Evolutionary conservation across 1,140 invertebrate genomes (phyloP), one percentile per base, ranked within the genome.

Genomic region (Choristoneura fumiferana): DNA sequence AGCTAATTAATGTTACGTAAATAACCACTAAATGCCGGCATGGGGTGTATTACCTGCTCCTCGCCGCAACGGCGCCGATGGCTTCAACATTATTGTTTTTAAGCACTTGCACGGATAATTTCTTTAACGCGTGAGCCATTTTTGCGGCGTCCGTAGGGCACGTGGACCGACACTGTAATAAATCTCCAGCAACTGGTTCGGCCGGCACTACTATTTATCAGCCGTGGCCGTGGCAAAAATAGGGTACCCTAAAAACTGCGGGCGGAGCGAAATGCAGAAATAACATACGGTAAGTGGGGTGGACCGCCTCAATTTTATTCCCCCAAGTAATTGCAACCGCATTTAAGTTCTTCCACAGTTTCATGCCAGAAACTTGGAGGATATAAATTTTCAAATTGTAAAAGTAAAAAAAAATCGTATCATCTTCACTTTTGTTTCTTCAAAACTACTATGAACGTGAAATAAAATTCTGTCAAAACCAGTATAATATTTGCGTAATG

Each of bases 1-100:
- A n/a, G n/a, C n/a, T n/a, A n/a, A n/a, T n/a, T n/a, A n/a, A 34
- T 65, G 60, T 85, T 85, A 84, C 79, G 74, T 84, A 86, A 86
- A 82, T 68, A 59, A 64, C 55, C 45, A 49, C 60, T 67, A 67
- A 62, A 35, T 55, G 72, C 77, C 76, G 80, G 78, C 10, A 1
- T 4, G 18, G 22, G 12, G 8, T 69, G 68, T 34, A 5, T 60
- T 81, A 88, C 85, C 85, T 86, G 60, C 65, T 79, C 8, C 83
- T 76, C 59, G 71, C 71, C 5, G 70, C 63, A 40, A 60, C 62
- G 17, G 62, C 60, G 13, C 81, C 64, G 45, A 81, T 55, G 38
- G 64, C 39, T 14, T 84, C 83, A 38, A 77, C 75, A 82, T 84
- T 80, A 53, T 78, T 81, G 9, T 76, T 76, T 68, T 80, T 81